Evolutionary conservation across 2,113 vertebrate species (phyloP).

Genomic region (Clarias magur): DNA sequence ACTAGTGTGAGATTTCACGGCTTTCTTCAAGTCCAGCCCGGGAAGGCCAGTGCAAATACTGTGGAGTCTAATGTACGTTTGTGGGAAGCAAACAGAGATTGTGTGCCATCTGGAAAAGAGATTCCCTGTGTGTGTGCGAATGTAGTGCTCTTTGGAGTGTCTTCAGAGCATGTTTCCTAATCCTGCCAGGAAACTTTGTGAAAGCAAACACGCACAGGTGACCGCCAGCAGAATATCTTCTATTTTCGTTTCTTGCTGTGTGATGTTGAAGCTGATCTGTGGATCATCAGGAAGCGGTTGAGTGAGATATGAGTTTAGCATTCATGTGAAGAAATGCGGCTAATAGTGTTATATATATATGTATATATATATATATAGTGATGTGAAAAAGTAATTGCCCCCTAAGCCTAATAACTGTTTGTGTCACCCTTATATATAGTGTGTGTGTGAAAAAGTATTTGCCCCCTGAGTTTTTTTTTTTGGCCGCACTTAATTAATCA

Average conservation of each 20-base stretch:
- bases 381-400: too few relatives aligned
- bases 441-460: too few relatives aligned
- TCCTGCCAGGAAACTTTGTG: neutral
- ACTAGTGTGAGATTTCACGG: neutral
- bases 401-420: too few relatives aligned
- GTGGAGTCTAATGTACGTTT: neutral
- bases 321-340: neutral
- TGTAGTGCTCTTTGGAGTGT: neutral
- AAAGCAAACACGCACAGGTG: slow-evolving; percentile 1
- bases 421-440: neutral
- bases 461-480: too few relatives aligned
- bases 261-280: neutral
- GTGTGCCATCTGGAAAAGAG: neutral
- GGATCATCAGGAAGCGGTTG: neutral
- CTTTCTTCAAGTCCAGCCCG: neutral
- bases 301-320: neutral
- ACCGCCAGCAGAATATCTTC: neutral
- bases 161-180: neutral
- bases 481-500: too few relatives aligned
- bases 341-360: neutral
- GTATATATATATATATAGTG: neutral
- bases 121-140: neutral
- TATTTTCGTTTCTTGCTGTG: neutral
- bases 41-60: slow-evolving; percentile 15
- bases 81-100: neutral